phyloP scores from a whole-genome alignment of 1,140 invertebrate genomes.

The Rhynchophorus ferrugineus region DNA sequence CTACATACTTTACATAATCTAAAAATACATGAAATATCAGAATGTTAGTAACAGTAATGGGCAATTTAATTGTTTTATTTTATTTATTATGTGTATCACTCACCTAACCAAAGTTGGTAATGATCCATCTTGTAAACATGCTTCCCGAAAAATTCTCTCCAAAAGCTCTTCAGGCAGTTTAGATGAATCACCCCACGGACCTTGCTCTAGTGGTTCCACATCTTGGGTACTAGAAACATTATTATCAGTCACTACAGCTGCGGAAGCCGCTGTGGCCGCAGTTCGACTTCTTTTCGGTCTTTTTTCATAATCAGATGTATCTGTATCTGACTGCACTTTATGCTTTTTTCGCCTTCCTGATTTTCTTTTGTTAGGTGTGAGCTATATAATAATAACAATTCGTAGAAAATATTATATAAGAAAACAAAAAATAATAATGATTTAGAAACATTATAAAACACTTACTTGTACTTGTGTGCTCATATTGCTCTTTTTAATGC shows the following conservation, averaged over 20 bases:
- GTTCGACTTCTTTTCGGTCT: constrained; percentile 38
- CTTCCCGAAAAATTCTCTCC: constrained; percentile 60
- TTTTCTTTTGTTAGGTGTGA: constrained; percentile 41
- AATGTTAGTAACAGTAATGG: too few species aligned
- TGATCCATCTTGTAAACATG: constrained; percentile 57
- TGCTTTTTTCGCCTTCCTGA: constrained; percentile 44
- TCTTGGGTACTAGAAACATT: constrained; percentile 35
- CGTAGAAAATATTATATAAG: too few species aligned
- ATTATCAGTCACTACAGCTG: constrained; percentile 20
- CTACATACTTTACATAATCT: constrained; percentile 68
- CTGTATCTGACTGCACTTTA: constrained; percentile 41
- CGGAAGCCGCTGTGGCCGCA: background rate
- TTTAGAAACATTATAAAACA: too few species aligned
- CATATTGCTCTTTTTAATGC: constrained; percentile 52
- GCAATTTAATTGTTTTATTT: too few species aligned
- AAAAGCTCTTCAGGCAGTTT: constrained; percentile 58
- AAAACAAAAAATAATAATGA: too few species aligned
- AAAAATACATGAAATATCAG: constrained; percentile 23
- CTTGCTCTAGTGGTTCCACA: constrained; percentile 45
- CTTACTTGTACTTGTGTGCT: constrained; percentile 15
- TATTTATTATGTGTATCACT: too few species aligned
- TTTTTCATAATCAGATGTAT: constrained; percentile 45
- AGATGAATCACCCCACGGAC: constrained; percentile 46
- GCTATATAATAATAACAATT: constrained; percentile 20
- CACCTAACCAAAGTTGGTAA: constrained; percentile 66